A percentile compares a stretch with the other conserved stretches of the same genome.
phyloP scores from a whole-genome alignment of 2,113 vertebrate genomes.

The Gadus macrocephalus region DNA sequence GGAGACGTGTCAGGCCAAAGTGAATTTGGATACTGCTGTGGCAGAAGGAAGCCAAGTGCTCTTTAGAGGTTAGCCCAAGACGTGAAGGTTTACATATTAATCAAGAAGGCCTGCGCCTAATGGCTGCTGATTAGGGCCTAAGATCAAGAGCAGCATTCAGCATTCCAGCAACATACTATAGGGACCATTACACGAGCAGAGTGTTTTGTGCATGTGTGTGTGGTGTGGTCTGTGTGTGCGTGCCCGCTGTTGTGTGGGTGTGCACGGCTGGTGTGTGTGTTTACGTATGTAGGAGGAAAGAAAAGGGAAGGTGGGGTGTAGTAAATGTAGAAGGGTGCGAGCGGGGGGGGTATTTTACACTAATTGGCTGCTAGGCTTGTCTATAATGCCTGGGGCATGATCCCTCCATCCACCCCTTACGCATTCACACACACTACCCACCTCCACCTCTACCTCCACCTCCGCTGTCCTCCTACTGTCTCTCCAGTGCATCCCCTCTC shows the following conservation, averaged over 20 bases:
- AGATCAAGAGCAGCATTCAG: conserved; percentile 61
- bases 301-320: no score
- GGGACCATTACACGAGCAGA: background rate
- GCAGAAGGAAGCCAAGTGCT: conserved; percentile 59
- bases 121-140: conserved; percentile 68
- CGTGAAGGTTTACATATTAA: conserved; percentile 64
- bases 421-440: conserved; percentile 8
- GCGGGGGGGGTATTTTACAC: conserved; percentile 25
- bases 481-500: conserved; percentile 33
- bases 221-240: background rate
- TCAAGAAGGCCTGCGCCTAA: conserved; percentile 60
- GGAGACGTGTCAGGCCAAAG: conserved; percentile 59
- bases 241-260: background rate
- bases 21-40: conserved; percentile 67
- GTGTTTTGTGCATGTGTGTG: conserved; percentile 1
- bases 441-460: background rate
- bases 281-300: conserved; percentile 8
- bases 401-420: conserved; percentile 28
- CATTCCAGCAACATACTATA: conserved; percentile 51
- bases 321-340: conserved; percentile 7
- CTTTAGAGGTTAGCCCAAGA: conserved; percentile 59
- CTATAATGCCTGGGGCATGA: conserved; percentile 47
- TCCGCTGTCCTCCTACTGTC: conserved; percentile 50
- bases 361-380: conserved; percentile 57
- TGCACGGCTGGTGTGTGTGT: conserved; percentile 20